Evolutionary conservation across 1,140 invertebrate genomes (phyloP).

Genomic region (Anastrepha ludens): DNA sequence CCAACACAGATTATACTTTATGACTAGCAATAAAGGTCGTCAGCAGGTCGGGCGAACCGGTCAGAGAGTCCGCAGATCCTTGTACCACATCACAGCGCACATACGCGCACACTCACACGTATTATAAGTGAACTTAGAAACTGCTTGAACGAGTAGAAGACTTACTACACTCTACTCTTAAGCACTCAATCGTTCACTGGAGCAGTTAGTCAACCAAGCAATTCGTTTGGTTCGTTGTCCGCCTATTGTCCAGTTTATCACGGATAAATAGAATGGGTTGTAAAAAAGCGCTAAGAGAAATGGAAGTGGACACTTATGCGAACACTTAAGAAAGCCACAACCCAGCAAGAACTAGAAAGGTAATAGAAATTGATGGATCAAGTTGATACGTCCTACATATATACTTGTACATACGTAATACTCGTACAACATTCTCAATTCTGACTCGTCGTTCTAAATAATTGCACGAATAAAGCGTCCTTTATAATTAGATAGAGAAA

Average conservation of each 20-base stretch:
- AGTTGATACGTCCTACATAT: no score
- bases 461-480: no score
- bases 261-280: background rate
- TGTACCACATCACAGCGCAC: background rate
- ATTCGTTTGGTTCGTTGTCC: constrained; percentile 52
- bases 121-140: background rate
- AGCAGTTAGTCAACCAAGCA: constrained; percentile 32
- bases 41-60: constrained; percentile 39
- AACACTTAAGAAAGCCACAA: background rate
- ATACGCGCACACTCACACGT: background rate
- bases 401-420: no score
- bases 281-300: background rate
- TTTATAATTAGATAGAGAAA: no score
- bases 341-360: background rate
- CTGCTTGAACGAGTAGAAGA: constrained; percentile 29
- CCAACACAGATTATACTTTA: constrained; percentile 54
- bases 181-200: constrained; percentile 23
- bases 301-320: background rate
- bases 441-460: no score
- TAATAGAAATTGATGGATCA: no score
- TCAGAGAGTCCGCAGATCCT: background rate
- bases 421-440: no score
- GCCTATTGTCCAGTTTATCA: constrained; percentile 45
- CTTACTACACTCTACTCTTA: background rate
- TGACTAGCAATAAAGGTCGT: constrained; percentile 55